These are phyloP conservation scores for Osmerus mordax DNA, from an alignment of 2,113 vertebrate genomes.

Conservation along the genomic window DNA sequence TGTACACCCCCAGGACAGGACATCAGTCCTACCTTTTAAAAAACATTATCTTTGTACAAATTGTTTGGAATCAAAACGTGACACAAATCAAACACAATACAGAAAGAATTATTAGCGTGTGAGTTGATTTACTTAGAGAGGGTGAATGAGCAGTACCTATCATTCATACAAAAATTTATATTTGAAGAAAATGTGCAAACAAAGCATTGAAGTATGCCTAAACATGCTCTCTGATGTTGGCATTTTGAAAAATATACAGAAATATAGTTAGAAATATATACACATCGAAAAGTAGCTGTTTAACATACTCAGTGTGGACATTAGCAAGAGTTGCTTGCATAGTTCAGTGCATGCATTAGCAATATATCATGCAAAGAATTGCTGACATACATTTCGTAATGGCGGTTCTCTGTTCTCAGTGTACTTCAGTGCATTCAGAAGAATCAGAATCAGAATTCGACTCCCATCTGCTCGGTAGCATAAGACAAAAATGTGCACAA, in stretches of 20 bases:
- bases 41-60: background rate
- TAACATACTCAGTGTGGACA: constrained; percentile 66
- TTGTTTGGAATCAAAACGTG: constrained; percentile 4
- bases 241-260: constrained; percentile 67
- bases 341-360: constrained; percentile 85
- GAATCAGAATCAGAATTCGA: constrained; percentile 4
- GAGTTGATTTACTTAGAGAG: constrained; percentile 60
- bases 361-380: constrained; percentile 77
- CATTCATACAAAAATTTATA: constrained; percentile 68
- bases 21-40: no score
- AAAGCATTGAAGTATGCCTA: constrained; percentile 72
- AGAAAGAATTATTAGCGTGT: constrained; percentile 56
- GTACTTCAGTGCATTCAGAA: constrained; percentile 30
- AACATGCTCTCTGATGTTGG: constrained; percentile 71
- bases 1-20: no score
- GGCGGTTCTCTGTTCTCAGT: constrained; percentile 36
- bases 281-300: constrained; percentile 64
- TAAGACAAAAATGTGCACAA: constrained; percentile 50
- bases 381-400: constrained; percentile 44
- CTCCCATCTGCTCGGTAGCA: constrained; percentile 25
- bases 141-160: constrained; percentile 62
- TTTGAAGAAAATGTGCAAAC: constrained; percentile 76
- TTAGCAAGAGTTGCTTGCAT: constrained; percentile 80
- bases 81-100: constrained; percentile 56
- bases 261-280: constrained; percentile 67